These are phyloP conservation scores for Drosophila cognata DNA, from an alignment of 2,888 invertebrate genomes.

Conservation along the genomic window DNA sequence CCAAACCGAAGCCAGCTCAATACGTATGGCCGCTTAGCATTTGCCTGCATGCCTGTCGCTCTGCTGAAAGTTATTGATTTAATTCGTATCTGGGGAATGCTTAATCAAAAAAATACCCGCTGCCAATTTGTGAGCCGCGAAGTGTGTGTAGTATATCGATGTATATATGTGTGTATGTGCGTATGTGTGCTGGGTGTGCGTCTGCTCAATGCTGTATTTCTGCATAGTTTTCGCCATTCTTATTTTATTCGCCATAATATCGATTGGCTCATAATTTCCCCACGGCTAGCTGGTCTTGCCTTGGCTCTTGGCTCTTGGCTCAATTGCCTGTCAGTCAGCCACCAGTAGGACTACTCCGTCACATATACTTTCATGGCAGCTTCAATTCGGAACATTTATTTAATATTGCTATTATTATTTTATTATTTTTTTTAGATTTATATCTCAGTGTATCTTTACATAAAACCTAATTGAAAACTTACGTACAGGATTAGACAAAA, in stretches of 20 bases:
- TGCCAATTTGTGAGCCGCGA: constrained; percentile 63
- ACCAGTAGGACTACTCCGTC: neutral
- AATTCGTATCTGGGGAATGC: constrained; percentile 79
- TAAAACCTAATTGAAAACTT: neutral
- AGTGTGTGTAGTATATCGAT: constrained; percentile 7
- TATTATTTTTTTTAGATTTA: neutral
- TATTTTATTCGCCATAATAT: constrained; percentile 34
- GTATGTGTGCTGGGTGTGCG: constrained; percentile 31
- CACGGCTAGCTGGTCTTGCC: constrained; percentile 44
- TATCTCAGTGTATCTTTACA: neutral
- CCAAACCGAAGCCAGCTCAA: constrained; percentile 53
- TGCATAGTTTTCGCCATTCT: constrained; percentile 40
- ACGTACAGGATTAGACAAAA: neutral
- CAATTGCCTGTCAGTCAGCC: constrained; percentile 38
- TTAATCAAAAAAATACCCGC: constrained; percentile 72
- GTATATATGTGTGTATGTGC: neutral
- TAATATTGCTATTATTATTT: neutral
- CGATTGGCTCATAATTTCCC: constrained; percentile 61
- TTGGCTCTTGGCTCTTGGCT: constrained; percentile 44
- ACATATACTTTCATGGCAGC: neutral
- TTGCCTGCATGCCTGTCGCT: constrained; percentile 44
- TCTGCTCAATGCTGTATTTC: constrained; percentile 33
- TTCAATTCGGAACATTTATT: neutral
- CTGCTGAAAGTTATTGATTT: constrained; percentile 73
- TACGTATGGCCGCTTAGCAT: constrained; percentile 43